phyloP scores from a whole-genome alignment of 2,113 vertebrate genomes.

The Callaeas wilsoni region DNA sequence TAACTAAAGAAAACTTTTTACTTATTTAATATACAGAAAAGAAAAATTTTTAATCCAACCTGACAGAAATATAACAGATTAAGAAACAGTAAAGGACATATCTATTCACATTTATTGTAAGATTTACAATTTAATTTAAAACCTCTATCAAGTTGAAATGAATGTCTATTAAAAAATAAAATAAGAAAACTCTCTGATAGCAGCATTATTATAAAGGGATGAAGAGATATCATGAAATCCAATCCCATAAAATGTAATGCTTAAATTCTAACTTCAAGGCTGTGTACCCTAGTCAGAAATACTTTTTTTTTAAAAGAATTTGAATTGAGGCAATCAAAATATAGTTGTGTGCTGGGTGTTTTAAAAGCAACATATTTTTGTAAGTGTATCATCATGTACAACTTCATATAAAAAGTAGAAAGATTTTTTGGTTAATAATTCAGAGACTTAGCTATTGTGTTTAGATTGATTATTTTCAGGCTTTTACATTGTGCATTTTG shows the following conservation, averaged over 20 bases:
- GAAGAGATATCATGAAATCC: background rate
- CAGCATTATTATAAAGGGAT: background rate
- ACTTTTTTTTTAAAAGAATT: accelerated
- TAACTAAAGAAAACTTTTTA: background rate
- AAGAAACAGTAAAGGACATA: background rate
- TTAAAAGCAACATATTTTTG: background rate
- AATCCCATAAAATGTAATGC: background rate
- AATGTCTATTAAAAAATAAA: background rate
- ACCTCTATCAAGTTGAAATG: background rate
- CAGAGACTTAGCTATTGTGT: background rate
- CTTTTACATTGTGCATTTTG: background rate
- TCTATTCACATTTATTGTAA: background rate
- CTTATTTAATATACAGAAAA: background rate
- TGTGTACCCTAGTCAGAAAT: background rate
- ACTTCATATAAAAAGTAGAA: background rate
- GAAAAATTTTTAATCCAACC: background rate
- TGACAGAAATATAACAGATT: background rate
- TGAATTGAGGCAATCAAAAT: background rate
- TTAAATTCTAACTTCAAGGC: background rate
- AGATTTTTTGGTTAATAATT: background rate
- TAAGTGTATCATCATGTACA: background rate
- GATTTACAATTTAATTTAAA: background rate
- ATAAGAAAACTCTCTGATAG: background rate
- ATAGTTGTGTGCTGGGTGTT: accelerated
- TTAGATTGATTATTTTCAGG: background rate